These are phyloP conservation scores for Chromoteleia sp. DNA, from an alignment of 2,888 invertebrate species.

Conservation along the genomic window DNA sequence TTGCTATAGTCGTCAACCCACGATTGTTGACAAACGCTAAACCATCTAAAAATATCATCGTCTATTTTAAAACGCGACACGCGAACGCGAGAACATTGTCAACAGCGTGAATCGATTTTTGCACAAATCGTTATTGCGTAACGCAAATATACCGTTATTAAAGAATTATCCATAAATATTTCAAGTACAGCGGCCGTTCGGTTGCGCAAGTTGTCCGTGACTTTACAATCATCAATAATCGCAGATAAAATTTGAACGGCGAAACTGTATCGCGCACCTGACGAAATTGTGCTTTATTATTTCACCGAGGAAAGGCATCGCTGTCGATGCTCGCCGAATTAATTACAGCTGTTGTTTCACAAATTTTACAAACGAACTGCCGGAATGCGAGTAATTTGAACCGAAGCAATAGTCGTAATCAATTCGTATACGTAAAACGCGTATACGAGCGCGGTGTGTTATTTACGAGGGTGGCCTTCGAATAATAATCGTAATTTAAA, in stretches of 20 bases:
- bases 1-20: background rate
- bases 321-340: conserved; percentile 1
- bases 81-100: conserved; percentile 12
- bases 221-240: conserved; percentile 33
- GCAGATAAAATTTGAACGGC: conserved; percentile 19
- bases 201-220: conserved; percentile 36
- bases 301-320: conserved; percentile 1
- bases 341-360: background rate
- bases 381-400: conserved; percentile 20
- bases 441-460: conserved; percentile 20
- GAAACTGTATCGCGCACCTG: background rate
- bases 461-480: conserved; percentile 44
- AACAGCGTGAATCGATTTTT: conserved; percentile 35
- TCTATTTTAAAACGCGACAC: conserved; percentile 16
- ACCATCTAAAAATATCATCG: conserved; percentile 2
- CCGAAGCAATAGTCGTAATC: conserved; percentile 34
- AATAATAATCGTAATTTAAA: conserved; percentile 40
- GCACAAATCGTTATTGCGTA: conserved; percentile 30
- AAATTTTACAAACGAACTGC: background rate
- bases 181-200: conserved; percentile 21
- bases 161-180: conserved; percentile 34
- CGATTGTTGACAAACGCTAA: conserved; percentile 3
- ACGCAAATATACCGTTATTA: conserved; percentile 30
- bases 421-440: conserved; percentile 34
- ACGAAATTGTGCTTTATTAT: background rate